Evolutionary conservation across 2,888 invertebrate species (phyloP), one percentile per base, ranked within the genome.

Genomic region (Lottia scabra): DNA sequence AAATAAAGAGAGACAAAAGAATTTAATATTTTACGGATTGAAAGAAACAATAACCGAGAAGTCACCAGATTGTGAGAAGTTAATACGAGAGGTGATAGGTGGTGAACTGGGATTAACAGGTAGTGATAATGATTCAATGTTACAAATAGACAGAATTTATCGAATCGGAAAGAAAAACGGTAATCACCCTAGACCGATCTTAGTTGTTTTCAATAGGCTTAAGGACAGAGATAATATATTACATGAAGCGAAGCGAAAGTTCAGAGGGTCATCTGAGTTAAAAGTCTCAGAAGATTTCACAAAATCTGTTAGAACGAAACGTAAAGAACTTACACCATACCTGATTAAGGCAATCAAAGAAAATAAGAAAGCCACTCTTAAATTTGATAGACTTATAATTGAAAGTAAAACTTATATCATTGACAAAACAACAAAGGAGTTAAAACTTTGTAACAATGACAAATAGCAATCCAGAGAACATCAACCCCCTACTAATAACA

Each of bases 331-430:
- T 27, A 46, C 30, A 56, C 63, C 68, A 23, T 27, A 44, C 27
- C 67, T 56, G 46, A 67, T 15, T 19, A 23, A 63, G 30, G 63
- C 63, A 15, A 68, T n/a, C 15, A 23, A 62, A 15, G 68, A 26
- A n/a, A 63, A 63, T 38, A 68, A 63, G n/a, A 44, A 63, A 38
- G 63, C 68, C 44, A 30, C n/a, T 62, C 62, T 68, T 3, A 56
- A 43, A 1, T 38, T 38, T 30, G 63, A 63, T 62, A 68, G 27
- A 27, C 63, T 68, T 3, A 63, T 68, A 15, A 68, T 68, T 10
- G 27, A 68, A 16, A 43, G n/a, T 12, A 30, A 19, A 30, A 4
- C 30, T 16, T 43, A 4, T 30, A 2, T 19, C 15, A 43, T 38
- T 15, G 30, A 30, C 56, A 6, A 19, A 12, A 19, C 15, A 19